Base-by-base conservation (phyloP, 1,140 invertebrate genomes). In the Drosophila pseudoananassae region DNA sequence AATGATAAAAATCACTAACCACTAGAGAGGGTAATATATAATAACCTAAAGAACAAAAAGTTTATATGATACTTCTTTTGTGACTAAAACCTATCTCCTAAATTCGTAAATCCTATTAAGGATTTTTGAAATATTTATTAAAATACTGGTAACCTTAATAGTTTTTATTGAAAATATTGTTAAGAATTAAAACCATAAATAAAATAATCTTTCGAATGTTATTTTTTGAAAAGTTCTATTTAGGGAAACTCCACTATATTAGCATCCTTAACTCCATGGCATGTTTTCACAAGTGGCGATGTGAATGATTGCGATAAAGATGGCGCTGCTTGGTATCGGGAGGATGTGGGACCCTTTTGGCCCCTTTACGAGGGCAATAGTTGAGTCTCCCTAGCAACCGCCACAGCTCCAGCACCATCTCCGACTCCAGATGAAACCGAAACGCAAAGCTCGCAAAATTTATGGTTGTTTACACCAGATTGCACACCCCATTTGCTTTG, bases 401-500 rank as follows among this genome's bases (percentile, higher is more conserved):
- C 29, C 0, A 45, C 3, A 29, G 31, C 8, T 20, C 40, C 15
- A 17, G 15, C 40, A 15, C 40, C 40, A 46, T 20, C 17, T 20
- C 17, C 43, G 20, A 72, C 71, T 71, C 36, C 51, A 33, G 5
- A 14, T 56, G 47, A 60, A 49, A 27, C 15, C 27, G 29, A 57
- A 23, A 47, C 46, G 50, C 54, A 61, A 57, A 56, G 49, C 71
- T 64, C 74, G 70, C 46, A 47, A 75, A 88, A 88, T 88, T 88
- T 88, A 88, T 88, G 83, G 73, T 81, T 88, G 83, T 88, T 88
- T 88, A 79, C 83, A 74, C 78, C 83, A 88, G 84, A 88, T 88
- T 88, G 83, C 83, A 88, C 83, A 88, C 83, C 81, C 83, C 83
- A 88, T 88, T 88, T 88, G 83, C 81, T 88, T 88, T 88, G 77